These are phyloP conservation scores for Bufo gargarizans DNA, from an alignment of 2,113 vertebrate species.

Conservation along the genomic window DNA sequence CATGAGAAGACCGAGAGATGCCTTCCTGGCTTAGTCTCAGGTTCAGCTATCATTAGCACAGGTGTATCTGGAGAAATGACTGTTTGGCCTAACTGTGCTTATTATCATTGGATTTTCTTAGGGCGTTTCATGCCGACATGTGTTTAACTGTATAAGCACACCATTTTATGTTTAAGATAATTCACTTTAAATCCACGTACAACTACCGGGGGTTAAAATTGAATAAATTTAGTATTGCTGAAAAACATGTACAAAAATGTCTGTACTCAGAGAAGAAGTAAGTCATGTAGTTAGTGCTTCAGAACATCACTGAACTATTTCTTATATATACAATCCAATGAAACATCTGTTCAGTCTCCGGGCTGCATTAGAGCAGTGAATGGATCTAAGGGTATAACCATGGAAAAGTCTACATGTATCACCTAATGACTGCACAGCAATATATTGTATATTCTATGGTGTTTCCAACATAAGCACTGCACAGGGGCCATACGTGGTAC, in stretches of 20 bases:
- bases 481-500: too few relatives aligned
- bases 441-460: neutral
- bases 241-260: neutral
- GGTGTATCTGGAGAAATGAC: constrained; percentile 62
- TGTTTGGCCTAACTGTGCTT: neutral
- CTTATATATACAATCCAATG: constrained; percentile 1
- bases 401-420: neutral
- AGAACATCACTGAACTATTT: neutral
- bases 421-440: neutral
- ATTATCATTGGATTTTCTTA: constrained; percentile 2
- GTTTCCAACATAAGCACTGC: too few relatives aligned
- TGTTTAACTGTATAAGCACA: neutral
- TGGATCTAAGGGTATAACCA: neutral
- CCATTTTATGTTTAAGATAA: neutral
- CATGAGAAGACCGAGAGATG: neutral
- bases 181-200: neutral
- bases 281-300: neutral
- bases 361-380: neutral
- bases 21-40: constrained; percentile 16
- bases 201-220: neutral
- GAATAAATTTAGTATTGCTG: too few relatives aligned
- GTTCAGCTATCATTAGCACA: constrained; percentile 9
- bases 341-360: constrained; percentile 8
- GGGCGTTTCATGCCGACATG: neutral
- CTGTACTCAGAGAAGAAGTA: neutral